These are phyloP conservation scores for Danaus chrysippus DNA, from an alignment of 2,888 invertebrate species.

Conservation along the genomic window DNA sequence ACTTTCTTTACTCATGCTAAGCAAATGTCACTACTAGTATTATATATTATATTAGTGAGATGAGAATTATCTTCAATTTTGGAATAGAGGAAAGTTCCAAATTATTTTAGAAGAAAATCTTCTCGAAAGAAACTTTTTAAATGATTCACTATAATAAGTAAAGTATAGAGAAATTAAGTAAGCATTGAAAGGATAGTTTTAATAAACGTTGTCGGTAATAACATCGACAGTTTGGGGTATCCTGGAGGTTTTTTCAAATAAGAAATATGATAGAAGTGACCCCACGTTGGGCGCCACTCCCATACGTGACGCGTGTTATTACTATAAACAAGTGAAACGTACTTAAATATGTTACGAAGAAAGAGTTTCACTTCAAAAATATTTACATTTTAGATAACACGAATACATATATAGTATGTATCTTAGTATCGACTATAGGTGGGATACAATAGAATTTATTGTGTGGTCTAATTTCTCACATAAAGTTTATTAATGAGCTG, in stretches of 20 bases:
- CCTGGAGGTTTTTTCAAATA: constrained; percentile 40
- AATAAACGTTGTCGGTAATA: background rate
- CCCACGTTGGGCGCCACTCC: constrained; percentile 45
- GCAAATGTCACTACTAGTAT: background rate
- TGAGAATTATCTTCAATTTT: too few species aligned
- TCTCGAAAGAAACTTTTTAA: too few species aligned
- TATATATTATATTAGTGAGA: background rate
- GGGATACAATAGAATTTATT: too few species aligned
- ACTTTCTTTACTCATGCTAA: constrained; percentile 11
- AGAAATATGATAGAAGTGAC: constrained; percentile 47
- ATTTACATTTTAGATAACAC: constrained; percentile 22
- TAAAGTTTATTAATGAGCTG: too few species aligned
- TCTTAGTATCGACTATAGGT: constrained; percentile 10
- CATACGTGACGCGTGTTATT: constrained; percentile 55
- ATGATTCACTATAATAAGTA: too few species aligned
- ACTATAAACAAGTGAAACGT: constrained; percentile 52
- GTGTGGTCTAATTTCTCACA: too few species aligned
- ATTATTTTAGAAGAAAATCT: too few species aligned
- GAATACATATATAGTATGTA: too few species aligned
- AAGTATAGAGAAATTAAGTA: too few species aligned
- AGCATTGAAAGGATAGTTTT: background rate
- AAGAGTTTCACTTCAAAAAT: constrained; percentile 20
- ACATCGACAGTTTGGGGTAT: constrained; percentile 35
- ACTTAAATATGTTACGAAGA: constrained; percentile 28
- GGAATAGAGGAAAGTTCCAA: too few species aligned